Evolutionary conservation across 92 coral and sea anemone genomes (phyloP).

Genomic region (Phenganax subtilis): DNA sequence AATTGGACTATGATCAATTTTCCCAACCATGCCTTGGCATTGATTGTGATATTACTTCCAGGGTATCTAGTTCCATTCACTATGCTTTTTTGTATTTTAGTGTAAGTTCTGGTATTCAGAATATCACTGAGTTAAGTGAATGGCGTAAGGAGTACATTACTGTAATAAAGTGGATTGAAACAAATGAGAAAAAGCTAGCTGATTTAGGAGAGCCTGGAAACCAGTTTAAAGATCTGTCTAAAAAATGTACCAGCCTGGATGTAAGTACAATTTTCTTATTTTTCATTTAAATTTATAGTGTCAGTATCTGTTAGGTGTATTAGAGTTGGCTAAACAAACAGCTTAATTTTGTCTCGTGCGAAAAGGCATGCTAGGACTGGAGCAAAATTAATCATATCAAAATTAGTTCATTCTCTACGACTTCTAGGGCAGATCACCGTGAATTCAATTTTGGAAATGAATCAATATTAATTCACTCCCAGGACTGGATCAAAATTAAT

Average conservation of each 20-base stretch:
- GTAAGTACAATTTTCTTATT: neutral
- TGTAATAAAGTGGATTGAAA: constrained; percentile 37
- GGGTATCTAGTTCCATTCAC: neutral
- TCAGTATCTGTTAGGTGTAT: neutral
- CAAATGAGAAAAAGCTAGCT: constrained; percentile 27
- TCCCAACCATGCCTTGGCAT: neutral
- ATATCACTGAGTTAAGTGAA: constrained; percentile 30
- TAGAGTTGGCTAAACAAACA: neutral
- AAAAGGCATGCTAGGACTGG: no score
- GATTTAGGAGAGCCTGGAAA: constrained; percentile 33
- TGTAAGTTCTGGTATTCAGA: constrained; percentile 35
- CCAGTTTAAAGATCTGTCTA: constrained; percentile 17
- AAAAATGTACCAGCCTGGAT: constrained; percentile 18
- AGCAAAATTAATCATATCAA: no score
- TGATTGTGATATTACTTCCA: no score
- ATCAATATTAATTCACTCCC: no score
- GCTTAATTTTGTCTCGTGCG: no score
- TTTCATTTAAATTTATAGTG: neutral
- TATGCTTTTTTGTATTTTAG: neutral
- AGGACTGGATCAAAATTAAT: no score
- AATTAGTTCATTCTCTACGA: no score
- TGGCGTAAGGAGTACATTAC: constrained; percentile 35
- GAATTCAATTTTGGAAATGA: no score
- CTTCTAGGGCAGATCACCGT: no score
- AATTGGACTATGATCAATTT: neutral